Percentiles rank a stretch among this genome's conserved stretches.
Evolutionary conservation across 2,113 vertebrate genomes (phyloP).

Genomic region (Hemichromis elongatus): DNA sequence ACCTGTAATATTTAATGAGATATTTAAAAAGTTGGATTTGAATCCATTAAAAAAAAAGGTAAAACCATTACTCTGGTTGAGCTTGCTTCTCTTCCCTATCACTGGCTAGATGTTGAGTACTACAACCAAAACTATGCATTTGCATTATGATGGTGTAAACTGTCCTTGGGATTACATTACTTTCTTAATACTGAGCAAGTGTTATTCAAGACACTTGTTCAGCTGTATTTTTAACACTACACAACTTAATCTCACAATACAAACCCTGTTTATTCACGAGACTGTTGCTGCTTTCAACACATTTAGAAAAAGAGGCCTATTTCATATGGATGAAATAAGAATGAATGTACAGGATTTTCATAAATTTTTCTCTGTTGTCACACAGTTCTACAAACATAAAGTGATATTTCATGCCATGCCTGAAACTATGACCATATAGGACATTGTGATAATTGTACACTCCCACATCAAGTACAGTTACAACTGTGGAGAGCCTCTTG

Average conservation of each 20-base stretch:
- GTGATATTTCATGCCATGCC: not conserved
- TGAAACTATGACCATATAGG: not conserved
- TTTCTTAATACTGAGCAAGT: not conserved
- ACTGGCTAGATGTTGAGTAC: not conserved
- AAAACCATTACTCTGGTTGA: too few relatives aligned
- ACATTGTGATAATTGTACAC: not conserved
- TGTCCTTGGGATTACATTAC: not conserved
- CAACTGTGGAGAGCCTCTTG: not conserved
- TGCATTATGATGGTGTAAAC: too few relatives aligned
- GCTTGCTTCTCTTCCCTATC: too few relatives aligned
- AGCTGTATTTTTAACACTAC: not conserved
- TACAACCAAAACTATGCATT: not conserved
- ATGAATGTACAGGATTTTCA: not conserved
- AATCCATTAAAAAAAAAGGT: too few relatives aligned
- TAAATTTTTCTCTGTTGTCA: not conserved
- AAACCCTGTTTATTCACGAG: not conserved
- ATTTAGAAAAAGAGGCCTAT: accelerated
- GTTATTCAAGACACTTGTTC: not conserved
- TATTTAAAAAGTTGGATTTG: accelerated
- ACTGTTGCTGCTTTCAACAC: not conserved
- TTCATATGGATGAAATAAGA: not conserved
- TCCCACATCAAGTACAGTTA: accelerated
- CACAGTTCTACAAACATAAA: not conserved
- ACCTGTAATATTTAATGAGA: not conserved
- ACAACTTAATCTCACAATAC: not conserved